These are phyloP conservation scores for human (Homo sapiens) DNA, from an alignment of 2,113 vertebrate species.

Conservation along the genomic window DNA sequence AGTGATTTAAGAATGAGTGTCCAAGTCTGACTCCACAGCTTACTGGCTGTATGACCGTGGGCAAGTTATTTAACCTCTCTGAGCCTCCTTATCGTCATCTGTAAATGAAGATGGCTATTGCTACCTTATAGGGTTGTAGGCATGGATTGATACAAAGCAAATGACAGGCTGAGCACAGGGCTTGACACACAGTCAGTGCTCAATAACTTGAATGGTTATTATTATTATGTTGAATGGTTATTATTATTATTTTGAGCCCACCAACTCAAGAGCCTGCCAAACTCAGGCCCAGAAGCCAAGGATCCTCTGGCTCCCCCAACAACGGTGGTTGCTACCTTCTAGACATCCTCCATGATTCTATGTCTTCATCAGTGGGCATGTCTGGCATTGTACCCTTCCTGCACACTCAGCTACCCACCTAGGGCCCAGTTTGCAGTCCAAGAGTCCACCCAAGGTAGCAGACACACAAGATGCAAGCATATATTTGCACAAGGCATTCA, in stretches of 20 bases:
- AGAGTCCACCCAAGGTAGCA: not conserved
- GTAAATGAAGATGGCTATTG: not conserved
- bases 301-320: not conserved
- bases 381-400: not conserved
- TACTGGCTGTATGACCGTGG: not conserved
- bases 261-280: not conserved
- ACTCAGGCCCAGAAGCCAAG: not conserved
- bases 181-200: not conserved
- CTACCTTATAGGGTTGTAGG: not conserved
- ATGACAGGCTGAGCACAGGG: not conserved
- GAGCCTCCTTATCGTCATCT: not conserved
- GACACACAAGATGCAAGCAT: not conserved
- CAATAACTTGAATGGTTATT: not conserved
- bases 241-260: not conserved
- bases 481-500: not conserved
- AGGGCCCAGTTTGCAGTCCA: not conserved
- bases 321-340: not conserved
- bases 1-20: not conserved
- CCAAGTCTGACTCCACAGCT: not conserved
- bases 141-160: not conserved
- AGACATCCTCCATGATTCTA: not conserved
- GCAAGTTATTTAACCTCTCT: not conserved
- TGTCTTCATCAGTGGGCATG: not conserved
- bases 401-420: not conserved
- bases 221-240: not conserved